phyloP scores from a whole-genome alignment of 2,797 vertebrate species.

The Pristis pectinata region DNA sequence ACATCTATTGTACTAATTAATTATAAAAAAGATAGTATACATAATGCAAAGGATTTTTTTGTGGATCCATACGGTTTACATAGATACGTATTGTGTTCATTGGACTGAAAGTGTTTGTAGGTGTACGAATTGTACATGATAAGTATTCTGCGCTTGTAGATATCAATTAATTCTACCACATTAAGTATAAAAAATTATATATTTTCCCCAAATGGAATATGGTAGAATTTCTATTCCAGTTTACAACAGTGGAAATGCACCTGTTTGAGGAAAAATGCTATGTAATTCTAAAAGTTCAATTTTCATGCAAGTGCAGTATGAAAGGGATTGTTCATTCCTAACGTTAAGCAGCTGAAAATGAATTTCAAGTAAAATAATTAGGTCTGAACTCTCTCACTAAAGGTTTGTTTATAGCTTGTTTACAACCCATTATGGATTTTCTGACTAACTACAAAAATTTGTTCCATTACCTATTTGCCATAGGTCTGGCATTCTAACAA shows the following conservation, averaged over 20 bases:
- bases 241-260: not conserved
- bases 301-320: not conserved
- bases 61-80: not conserved
- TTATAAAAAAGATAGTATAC: not conserved
- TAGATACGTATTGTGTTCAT: not conserved
- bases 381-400: not conserved
- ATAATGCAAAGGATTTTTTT: not conserved
- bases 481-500: not conserved
- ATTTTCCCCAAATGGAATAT: not conserved
- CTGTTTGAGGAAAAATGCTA: not conserved
- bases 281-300: not conserved
- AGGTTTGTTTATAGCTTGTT: not conserved
- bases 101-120: not conserved
- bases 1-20: not conserved
- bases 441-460: not conserved
- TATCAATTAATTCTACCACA: not conserved
- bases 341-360: not conserved
- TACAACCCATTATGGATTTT: not conserved
- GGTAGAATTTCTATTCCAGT: not conserved
- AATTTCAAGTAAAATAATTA: conserved; percentile 26
- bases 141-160: not conserved
- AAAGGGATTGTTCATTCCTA: not conserved
- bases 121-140: not conserved
- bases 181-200: not conserved
- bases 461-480: not conserved